Evolutionary conservation across 2,113 vertebrate genomes (phyloP).

Genomic region (Hydropotes inermis): DNA sequence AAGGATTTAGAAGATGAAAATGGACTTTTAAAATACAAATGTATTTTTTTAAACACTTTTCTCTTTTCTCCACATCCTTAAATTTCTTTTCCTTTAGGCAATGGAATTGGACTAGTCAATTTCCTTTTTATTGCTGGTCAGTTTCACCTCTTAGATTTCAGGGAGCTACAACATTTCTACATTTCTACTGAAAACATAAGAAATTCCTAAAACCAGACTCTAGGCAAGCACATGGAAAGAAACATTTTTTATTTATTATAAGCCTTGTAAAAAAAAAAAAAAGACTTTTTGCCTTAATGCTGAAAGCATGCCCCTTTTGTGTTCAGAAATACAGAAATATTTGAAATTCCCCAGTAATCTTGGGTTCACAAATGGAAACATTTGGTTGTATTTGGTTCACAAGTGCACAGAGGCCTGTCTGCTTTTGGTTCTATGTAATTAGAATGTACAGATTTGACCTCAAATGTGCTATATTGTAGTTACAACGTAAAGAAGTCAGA

Average conservation of each 20-base stretch:
- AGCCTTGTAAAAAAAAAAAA: not conserved
- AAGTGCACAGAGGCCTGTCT: slow-evolving; percentile 28
- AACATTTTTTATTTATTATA: slow-evolving; percentile 18
- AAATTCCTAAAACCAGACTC: slow-evolving; percentile 16
- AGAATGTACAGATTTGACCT: slow-evolving; percentile 69
- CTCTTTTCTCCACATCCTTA: not conserved
- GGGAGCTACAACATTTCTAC: not conserved
- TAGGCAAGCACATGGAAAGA: not conserved
- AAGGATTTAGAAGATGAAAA: slow-evolving; percentile 51
- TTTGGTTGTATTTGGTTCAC: slow-evolving; percentile 54
- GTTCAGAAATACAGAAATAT: slow-evolving; percentile 35
- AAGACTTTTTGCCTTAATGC: slow-evolving; percentile 7
- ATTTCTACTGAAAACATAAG: slow-evolving; percentile 40
- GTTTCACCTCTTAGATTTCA: slow-evolving; percentile 38
- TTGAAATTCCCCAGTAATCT: slow-evolving; percentile 65
- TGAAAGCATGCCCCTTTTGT: slow-evolving; percentile 18
- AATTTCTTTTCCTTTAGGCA: slow-evolving; percentile 39
- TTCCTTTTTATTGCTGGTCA: slow-evolving; percentile 64
- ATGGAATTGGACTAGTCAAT: slow-evolving; percentile 53
- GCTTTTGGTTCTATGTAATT: slow-evolving; percentile 69
- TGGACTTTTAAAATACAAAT: slow-evolving; percentile 29
- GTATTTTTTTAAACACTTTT: not conserved
- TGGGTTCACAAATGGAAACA: slow-evolving; percentile 54
- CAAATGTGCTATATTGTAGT: slow-evolving; percentile 46
- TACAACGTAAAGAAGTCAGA: slow-evolving; percentile 55